Conservation (phyloP, 1,140 invertebrate genomes). For the Catajapyx aquilonaris region DNA sequence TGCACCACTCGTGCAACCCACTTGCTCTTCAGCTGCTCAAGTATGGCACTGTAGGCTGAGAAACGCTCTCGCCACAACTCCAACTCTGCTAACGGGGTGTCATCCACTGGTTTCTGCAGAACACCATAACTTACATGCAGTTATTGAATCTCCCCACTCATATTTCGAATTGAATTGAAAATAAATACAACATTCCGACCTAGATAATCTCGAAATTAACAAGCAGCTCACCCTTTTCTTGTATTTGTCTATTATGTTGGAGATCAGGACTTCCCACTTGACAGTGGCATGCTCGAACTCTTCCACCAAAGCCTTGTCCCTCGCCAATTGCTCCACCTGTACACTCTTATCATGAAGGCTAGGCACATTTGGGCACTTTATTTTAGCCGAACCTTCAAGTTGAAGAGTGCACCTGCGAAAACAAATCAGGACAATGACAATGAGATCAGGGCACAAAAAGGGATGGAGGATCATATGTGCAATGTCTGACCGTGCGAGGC, state of each 20-base stretch:
- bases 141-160: too few relatives aligned
- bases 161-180: constrained; percentile 10
- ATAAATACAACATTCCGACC: background rate
- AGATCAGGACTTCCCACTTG: constrained; percentile 20
- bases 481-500: constrained; percentile 13
- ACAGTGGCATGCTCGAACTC: constrained; percentile 16
- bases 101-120: constrained; percentile 27
- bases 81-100: constrained; percentile 58
- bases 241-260: constrained; percentile 18
- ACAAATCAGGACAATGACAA: background rate
- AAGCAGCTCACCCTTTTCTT: constrained; percentile 6
- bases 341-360: constrained; percentile 14
- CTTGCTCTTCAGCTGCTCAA: constrained; percentile 56
- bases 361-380: constrained; percentile 20
- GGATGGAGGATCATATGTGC: constrained; percentile 3
- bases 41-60: constrained; percentile 43
- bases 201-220: constrained; percentile 2
- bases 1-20: constrained; percentile 36
- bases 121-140: background rate
- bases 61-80: constrained; percentile 62
- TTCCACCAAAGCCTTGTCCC: constrained; percentile 18
- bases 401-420: constrained; percentile 20
- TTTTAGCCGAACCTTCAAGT: constrained; percentile 23
- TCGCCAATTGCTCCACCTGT: constrained; percentile 17
- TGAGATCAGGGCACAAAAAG: background rate